phyloP scores from a whole-genome alignment of 2,113 vertebrate genomes.

The Orientallactaga bullata region DNA sequence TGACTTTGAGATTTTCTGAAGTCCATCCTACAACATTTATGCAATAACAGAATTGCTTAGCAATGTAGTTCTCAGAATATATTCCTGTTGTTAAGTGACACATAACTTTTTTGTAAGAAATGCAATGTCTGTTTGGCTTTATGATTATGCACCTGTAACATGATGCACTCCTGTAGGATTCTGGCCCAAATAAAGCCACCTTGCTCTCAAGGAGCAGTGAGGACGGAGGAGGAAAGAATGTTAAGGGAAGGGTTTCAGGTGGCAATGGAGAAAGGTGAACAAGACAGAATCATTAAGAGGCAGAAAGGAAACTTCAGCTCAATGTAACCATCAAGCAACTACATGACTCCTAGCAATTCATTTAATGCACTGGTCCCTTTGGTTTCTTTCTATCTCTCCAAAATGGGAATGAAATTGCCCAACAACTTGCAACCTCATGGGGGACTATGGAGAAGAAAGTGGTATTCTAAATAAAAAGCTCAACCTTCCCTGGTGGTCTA shows the following conservation, averaged over 20 bases:
- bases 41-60: neutral
- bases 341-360: neutral
- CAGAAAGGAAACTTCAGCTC: neutral
- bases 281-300: neutral
- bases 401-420: constrained; percentile 57
- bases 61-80: neutral
- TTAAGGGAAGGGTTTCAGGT: neutral
- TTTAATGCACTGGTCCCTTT: neutral
- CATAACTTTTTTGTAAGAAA: neutral
- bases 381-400: constrained; percentile 3
- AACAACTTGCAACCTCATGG: neutral
- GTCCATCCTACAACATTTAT: too few species aligned
- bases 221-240: neutral
- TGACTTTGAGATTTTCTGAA: neutral
- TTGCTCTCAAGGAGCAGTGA: neutral
- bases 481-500: too few species aligned
- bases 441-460: neutral
- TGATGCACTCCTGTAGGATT: neutral
- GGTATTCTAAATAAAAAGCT: constrained; percentile 47
- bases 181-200: neutral
- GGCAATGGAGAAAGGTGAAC: neutral
- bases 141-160: neutral
- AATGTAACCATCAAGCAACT: neutral
- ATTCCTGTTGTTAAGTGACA: neutral
- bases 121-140: neutral